These are phyloP conservation scores for Archilochus colubris DNA, from an alignment of 2,113 vertebrate species.

Conservation along the genomic window DNA sequence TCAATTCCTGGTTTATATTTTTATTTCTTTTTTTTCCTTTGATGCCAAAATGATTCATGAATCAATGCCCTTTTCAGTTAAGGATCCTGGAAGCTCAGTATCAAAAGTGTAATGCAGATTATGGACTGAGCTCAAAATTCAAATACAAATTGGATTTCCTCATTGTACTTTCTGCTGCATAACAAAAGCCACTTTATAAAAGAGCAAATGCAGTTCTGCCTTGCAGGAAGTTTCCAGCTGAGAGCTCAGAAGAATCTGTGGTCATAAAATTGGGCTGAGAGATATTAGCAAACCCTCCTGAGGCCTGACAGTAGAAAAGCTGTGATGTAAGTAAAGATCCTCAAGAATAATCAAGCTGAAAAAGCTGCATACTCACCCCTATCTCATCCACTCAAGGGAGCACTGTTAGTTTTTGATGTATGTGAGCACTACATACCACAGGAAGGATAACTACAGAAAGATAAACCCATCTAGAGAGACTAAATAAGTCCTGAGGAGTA, in stretches of 20 bases:
- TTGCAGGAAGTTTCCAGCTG: background rate
- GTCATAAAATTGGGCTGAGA: conserved; percentile 1
- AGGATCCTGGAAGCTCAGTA: background rate
- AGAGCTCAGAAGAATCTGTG: background rate
- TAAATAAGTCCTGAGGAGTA: background rate
- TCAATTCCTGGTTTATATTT: background rate
- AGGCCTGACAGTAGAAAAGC: background rate
- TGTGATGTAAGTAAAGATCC: background rate
- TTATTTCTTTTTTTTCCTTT: background rate
- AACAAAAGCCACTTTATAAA: background rate
- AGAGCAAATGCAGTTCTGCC: background rate
- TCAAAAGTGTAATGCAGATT: background rate
- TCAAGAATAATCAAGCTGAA: background rate
- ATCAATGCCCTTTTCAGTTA: background rate
- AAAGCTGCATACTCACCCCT: background rate
- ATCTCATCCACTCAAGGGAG: background rate
- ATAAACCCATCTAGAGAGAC: background rate
- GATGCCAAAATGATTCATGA: background rate
- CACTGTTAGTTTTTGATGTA: background rate
- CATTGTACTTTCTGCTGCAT: background rate
- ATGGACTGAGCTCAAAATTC: background rate
- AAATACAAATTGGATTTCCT: background rate
- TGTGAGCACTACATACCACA: background rate
- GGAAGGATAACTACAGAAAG: background rate
- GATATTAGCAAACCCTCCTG: background rate